Evolutionary conservation across 2,113 vertebrate genomes (phyloP), one percentile per base, ranked within the genome.

Genomic region (Paradisaea rubra): DNA sequence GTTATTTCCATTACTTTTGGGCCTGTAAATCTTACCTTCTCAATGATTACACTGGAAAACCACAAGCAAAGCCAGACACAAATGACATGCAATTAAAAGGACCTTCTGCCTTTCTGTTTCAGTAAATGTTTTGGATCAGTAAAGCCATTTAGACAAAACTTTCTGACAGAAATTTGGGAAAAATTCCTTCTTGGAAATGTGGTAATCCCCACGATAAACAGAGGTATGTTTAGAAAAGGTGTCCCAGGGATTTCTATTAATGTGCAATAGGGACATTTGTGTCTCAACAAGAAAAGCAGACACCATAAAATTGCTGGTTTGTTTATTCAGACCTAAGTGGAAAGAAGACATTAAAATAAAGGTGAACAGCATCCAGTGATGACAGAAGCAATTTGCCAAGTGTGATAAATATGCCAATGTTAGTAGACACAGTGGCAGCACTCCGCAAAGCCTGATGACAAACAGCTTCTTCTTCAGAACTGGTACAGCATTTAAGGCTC

Each of bases 211-310:
- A 23, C 53, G 31, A 89, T 60, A 64, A 91, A 92, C 24, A 83
- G 37, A 84, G 10, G 3, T 59, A 23, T 23, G 9, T 63, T 92
- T 64, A 71, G 53, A 82, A 91, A 94, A 89, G 64, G 24, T 79
- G 42, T 79, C 56, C 42, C 81, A 95, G 54, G 53, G 78, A 61
- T 56, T 94, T 79, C 42, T 64, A 49, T 5, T 24, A 63, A 52
- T 42, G 27, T 45, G 47, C 17, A 65, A 56, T 27, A 35, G 28
- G 16, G 72, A 14, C 11, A 15, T 73, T 91, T 87, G 23, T 79
- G 33, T 86, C 70, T 91, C 81, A 94, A 85, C 60, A 79, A 80
- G 65, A 82, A 94, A 90, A 96, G 42, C 35, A 91, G 60, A 41
- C 24, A 77, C 16, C 41, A 52, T 31, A 71, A 95, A 97, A 90